These are phyloP conservation scores for Xenentodon cancila DNA, from an alignment of 2,797 vertebrate species.

Conservation along the genomic window DNA sequence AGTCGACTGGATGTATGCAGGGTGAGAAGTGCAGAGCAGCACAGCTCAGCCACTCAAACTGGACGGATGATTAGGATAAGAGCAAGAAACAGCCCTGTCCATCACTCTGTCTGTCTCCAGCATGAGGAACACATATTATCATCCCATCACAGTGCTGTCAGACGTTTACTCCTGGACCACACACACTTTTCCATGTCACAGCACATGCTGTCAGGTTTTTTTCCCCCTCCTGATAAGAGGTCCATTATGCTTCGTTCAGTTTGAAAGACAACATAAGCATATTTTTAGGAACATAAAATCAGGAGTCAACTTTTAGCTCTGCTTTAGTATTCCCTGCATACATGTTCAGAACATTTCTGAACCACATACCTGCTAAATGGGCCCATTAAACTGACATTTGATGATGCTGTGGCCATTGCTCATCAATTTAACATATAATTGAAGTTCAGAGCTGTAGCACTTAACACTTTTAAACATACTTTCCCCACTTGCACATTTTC, in stretches of 20 bases:
- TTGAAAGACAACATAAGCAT: slow-evolving; percentile 36
- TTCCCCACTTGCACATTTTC: too few relatives aligned
- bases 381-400: too few relatives aligned
- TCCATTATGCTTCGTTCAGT: slow-evolving; percentile 44
- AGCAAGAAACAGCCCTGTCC: slow-evolving; percentile 29
- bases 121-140: slow-evolving; percentile 52
- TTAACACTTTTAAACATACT: too few relatives aligned
- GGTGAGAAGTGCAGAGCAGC: slow-evolving; percentile 17
- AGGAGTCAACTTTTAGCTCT: background rate
- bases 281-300: slow-evolving; percentile 31
- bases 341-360: background rate
- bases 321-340: background rate
- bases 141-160: slow-evolving; percentile 60
- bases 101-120: slow-evolving; percentile 38
- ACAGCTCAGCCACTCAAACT: slow-evolving; percentile 27
- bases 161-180: slow-evolving; percentile 14
- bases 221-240: slow-evolving; percentile 45
- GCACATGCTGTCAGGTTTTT: slow-evolving; percentile 45
- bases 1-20: background rate
- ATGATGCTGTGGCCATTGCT: too few relatives aligned
- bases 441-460: too few relatives aligned
- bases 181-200: slow-evolving; percentile 12
- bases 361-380: too few relatives aligned
- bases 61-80: slow-evolving; percentile 59
- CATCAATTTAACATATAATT: too few relatives aligned